Percentiles rank a stretch among this genome's conserved stretches.
Evolutionary conservation across 2,797 vertebrate genomes (phyloP).

Genomic region (Anisognathus igniventris): DNA sequence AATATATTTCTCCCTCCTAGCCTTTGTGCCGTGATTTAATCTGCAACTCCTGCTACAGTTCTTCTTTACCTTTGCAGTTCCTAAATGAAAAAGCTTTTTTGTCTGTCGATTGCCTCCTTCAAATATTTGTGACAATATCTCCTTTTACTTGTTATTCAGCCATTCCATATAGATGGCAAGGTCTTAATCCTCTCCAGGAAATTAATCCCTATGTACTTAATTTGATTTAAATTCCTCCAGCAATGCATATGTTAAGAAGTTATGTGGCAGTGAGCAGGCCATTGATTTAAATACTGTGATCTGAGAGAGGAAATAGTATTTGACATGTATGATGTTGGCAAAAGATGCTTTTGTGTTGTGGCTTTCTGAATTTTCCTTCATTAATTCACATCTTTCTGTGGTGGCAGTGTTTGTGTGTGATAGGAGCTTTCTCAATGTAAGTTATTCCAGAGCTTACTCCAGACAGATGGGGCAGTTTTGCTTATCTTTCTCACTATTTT

Average conservation of each 20-base stretch:
- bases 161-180: background rate
- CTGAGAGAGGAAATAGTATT: background rate
- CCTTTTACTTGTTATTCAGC: background rate
- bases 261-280: background rate
- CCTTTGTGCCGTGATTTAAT: background rate
- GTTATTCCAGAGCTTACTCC: background rate
- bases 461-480: background rate
- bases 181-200: constrained; percentile 15
- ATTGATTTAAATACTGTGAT: background rate
- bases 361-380: background rate
- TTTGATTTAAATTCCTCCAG: constrained; percentile 14
- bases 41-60: background rate
- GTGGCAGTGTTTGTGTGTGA: background rate
- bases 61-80: background rate
- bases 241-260: background rate
- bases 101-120: background rate
- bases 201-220: constrained; percentile 4
- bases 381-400: background rate
- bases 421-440: background rate
- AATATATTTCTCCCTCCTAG: background rate
- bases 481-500: background rate
- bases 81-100: background rate
- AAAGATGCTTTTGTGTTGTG: background rate
- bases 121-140: constrained; percentile 1
- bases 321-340: background rate